Evolutionary conservation across 1,140 invertebrate species (phyloP).

Genomic region (Nomia melanderi): DNA sequence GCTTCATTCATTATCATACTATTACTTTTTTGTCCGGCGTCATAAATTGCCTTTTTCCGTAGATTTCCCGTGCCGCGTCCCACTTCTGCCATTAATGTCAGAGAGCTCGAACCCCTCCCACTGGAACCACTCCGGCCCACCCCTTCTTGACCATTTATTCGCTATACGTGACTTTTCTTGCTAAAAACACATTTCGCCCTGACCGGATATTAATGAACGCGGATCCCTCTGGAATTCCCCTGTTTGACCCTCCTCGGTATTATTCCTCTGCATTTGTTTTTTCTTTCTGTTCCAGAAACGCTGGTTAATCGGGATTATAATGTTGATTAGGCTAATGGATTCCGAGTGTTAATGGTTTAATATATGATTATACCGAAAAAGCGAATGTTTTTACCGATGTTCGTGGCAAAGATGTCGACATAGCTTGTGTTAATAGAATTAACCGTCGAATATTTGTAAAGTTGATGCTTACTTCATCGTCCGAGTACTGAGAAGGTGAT

Average conservation of each 20-base stretch:
- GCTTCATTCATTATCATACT: slow-evolving; percentile 77
- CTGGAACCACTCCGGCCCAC: background rate
- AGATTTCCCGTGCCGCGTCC: slow-evolving; percentile 71
- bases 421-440: too few relatives aligned
- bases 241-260: slow-evolving; percentile 12
- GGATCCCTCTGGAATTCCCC: slow-evolving; percentile 29
- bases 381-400: too few relatives aligned
- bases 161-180: slow-evolving; percentile 73
- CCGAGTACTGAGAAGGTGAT: too few relatives aligned
- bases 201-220: slow-evolving; percentile 71
- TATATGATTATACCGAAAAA: too few relatives aligned
- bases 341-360: too few relatives aligned
- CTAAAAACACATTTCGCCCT: slow-evolving; percentile 69
- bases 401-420: too few relatives aligned
- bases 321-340: background rate
- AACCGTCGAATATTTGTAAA: too few relatives aligned
- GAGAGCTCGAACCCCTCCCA: slow-evolving; percentile 31
- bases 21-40: slow-evolving; percentile 68
- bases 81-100: slow-evolving; percentile 77
- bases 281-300: slow-evolving; percentile 37
- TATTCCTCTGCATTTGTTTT: too few relatives aligned
- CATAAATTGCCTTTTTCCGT: slow-evolving; percentile 76
- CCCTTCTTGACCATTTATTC: slow-evolving; percentile 64
- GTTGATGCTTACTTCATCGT: too few relatives aligned
- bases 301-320: slow-evolving; percentile 7